phyloP scores from a whole-genome alignment of 2,797 vertebrate genomes.

The Natrix natrix region DNA sequence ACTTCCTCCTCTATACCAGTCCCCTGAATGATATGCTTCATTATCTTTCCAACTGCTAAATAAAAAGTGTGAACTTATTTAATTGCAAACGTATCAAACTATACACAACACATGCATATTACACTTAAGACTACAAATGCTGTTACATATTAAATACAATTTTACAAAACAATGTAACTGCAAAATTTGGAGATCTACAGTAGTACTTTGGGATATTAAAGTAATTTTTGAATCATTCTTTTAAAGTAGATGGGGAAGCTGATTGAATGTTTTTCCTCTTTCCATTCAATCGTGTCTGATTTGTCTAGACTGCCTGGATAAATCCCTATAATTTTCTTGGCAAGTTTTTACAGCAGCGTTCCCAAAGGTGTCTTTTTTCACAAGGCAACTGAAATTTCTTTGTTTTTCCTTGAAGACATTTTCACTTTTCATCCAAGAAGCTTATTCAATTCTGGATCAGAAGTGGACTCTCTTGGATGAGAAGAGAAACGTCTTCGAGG shows the following conservation, averaged over 20 bases:
- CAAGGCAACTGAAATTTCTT: not conserved
- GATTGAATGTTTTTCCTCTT: not conserved
- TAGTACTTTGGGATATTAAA: not conserved
- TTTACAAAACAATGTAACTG: not conserved
- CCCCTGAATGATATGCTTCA: not conserved
- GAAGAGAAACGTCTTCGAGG: no score
- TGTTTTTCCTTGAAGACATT: not conserved
- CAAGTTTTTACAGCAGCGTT: not conserved
- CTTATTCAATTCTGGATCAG: no score
- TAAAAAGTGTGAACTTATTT: not conserved
- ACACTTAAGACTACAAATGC: not conserved
- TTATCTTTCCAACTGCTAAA: not conserved
- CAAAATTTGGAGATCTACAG: not conserved
- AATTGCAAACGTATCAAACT: not conserved
- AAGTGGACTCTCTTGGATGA: no score
- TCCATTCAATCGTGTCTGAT: not conserved
- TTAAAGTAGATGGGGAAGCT: not conserved
- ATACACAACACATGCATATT: not conserved
- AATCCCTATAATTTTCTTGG: not conserved
- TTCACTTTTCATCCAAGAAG: not conserved
- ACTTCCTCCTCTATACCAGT: not conserved
- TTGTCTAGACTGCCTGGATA: not conserved
- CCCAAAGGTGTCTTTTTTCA: not conserved
- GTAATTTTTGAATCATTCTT: not conserved
- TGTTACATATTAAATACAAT: not conserved